phyloP scores from a whole-genome alignment of 1,140 invertebrate species.

The Bradysia coprophila region DNA sequence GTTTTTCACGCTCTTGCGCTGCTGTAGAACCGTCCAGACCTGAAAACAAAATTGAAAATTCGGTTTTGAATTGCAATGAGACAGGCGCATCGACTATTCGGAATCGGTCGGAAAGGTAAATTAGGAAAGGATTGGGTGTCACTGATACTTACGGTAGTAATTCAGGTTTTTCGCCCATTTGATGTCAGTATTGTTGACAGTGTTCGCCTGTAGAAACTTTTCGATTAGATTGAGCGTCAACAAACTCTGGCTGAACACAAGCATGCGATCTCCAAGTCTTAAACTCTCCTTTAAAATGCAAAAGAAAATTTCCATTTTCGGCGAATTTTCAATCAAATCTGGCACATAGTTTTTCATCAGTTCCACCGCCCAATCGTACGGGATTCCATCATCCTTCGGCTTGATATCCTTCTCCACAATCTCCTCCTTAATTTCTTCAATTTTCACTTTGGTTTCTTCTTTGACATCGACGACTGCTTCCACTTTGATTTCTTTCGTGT shows the following conservation, averaged over 20 bases:
- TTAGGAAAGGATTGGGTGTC: not conserved
- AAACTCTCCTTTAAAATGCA: constrained; percentile 83
- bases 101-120: no score
- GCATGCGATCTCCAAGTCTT: constrained; percentile 66
- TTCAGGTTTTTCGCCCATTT: constrained; percentile 73
- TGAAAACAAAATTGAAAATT: constrained; percentile 5
- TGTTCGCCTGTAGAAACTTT: constrained; percentile 69
- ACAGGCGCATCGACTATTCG: no score
- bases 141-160: constrained; percentile 70
- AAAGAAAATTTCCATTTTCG: constrained; percentile 91
- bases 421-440: constrained; percentile 4
- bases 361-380: constrained; percentile 72
- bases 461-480: constrained; percentile 1
- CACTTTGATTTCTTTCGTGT: constrained; percentile 32
- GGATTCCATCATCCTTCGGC: constrained; percentile 48
- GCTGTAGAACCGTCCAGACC: constrained; percentile 89
- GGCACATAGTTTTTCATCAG: constrained; percentile 74
- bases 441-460: constrained; percentile 9
- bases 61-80: not conserved
- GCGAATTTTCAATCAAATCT: constrained; percentile 80
- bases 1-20: constrained; percentile 81
- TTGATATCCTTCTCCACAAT: constrained; percentile 7
- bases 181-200: constrained; percentile 48
- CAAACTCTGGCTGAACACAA: constrained; percentile 94
- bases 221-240: constrained; percentile 95